These are phyloP conservation scores for Anarrhichthys ocellatus DNA, from an alignment of 2,113 vertebrate genomes.

Conservation along the genomic window DNA sequence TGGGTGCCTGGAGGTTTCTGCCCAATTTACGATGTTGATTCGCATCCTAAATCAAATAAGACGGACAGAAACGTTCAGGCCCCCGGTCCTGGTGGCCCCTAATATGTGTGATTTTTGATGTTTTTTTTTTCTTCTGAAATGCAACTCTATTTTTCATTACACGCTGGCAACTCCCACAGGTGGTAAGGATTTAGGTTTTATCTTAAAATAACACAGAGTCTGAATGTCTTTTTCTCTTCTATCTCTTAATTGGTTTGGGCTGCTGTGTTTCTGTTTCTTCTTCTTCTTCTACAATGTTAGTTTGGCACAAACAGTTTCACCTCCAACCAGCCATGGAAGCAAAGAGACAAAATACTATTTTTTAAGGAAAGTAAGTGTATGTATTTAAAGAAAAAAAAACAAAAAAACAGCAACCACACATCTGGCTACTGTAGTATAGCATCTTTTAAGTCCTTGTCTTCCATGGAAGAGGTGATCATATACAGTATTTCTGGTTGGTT, in stretches of 20 bases:
- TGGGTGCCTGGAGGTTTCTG: conserved; percentile 45
- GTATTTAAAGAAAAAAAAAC: neutral
- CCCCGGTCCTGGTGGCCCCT: conserved; percentile 14
- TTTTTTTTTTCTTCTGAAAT: conserved; percentile 71
- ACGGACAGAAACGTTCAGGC: conserved; percentile 34
- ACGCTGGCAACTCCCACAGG: conserved; percentile 86
- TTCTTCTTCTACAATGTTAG: conserved; percentile 36
- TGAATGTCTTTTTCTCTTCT: conserved; percentile 50
- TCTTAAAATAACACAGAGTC: conserved; percentile 62
- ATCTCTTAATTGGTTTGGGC: conserved; percentile 47
- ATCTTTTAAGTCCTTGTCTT: conserved; percentile 45
- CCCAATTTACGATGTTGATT: conserved; percentile 19
- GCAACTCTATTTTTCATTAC: conserved; percentile 85
- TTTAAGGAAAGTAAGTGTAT: neutral
- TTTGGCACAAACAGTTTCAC: conserved; percentile 55
- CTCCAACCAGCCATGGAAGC: conserved; percentile 75
- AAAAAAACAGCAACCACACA: neutral
- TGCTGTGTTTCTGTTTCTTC: conserved; percentile 58
- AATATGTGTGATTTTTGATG: conserved; percentile 60
- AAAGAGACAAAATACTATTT: conserved; percentile 26
- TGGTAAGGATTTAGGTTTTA: conserved; percentile 86
- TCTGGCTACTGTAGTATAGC: neutral
- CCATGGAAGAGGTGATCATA: conserved; percentile 65
- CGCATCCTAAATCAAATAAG: conserved; percentile 17
- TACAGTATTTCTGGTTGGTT: conserved; percentile 56